phyloP scores from a whole-genome alignment of 2,797 vertebrate species.

The Leptoclinus maculatus region DNA sequence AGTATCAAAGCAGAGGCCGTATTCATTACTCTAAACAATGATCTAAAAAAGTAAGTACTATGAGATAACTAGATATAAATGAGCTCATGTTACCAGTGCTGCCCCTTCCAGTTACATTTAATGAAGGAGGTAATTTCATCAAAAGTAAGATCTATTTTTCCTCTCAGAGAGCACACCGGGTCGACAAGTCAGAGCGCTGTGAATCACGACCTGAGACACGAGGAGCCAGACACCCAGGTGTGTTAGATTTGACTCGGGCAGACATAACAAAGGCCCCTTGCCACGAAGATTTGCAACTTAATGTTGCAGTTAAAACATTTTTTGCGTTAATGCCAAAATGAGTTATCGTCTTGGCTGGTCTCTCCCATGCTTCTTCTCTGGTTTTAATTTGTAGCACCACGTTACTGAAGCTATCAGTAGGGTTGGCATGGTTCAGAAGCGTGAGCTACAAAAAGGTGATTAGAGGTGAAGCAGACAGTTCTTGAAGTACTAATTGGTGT shows the following conservation, averaged over 20 bases:
- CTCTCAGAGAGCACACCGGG: conserved; percentile 13
- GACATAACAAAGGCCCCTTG: conserved; percentile 63
- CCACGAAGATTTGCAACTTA: conserved; percentile 60
- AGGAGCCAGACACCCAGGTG: conserved; percentile 63
- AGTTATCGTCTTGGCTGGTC: conserved; percentile 42
- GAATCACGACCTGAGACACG: conserved; percentile 48
- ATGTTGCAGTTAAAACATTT: conserved; percentile 59
- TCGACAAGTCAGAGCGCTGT: conserved; percentile 25
- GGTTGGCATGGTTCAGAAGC: conserved; percentile 34
- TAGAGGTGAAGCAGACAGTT: conserved; percentile 46
- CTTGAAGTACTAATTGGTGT: conserved; percentile 12
- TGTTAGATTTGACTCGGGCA: conserved; percentile 61
- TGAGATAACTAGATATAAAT: conserved; percentile 1
- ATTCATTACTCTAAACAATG: conserved; percentile 1
- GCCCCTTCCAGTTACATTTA: conserved; percentile 14
- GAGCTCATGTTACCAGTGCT: background rate
- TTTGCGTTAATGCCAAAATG: conserved; percentile 51
- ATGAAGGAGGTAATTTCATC: conserved; percentile 40
- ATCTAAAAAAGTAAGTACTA: background rate
- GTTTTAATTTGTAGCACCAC: conserved; percentile 60
- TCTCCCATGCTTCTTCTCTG: conserved; percentile 47
- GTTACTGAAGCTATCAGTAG: conserved; percentile 31
- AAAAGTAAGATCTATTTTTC: conserved; percentile 29
- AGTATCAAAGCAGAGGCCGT: background rate
- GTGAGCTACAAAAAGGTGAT: conserved; percentile 43